phyloP scores from a whole-genome alignment of 2,797 vertebrate genomes.

The Aldrovandia affinis region DNA sequence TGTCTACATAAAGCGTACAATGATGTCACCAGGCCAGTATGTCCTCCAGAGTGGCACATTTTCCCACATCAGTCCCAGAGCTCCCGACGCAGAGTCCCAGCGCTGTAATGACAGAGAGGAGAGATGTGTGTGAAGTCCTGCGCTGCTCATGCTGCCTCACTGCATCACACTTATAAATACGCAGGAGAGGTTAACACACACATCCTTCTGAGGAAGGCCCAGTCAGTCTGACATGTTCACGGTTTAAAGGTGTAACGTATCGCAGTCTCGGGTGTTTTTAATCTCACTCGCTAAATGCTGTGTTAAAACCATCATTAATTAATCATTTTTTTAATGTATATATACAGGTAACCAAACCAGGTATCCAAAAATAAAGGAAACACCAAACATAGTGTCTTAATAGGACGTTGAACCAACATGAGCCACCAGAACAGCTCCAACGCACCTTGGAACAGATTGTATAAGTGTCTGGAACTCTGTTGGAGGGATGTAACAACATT shows the following conservation, averaged over 20 bases:
- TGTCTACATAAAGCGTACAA: constrained; percentile 25
- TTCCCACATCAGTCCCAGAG: constrained; percentile 79
- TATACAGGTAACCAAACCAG: too few species aligned
- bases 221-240: not conserved
- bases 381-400: too few species aligned
- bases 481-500: too few species aligned
- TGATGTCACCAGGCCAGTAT: constrained; percentile 41
- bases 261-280: not conserved
- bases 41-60: constrained; percentile 64
- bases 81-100: constrained; percentile 78
- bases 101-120: constrained; percentile 80
- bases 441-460: too few species aligned
- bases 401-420: too few species aligned
- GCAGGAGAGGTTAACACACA: constrained; percentile 70
- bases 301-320: constrained; percentile 15
- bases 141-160: constrained; percentile 65
- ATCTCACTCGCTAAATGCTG: constrained; percentile 20
- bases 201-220: constrained; percentile 16
- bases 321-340: too few species aligned
- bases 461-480: too few species aligned
- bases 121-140: constrained; percentile 76
- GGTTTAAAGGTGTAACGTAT: constrained; percentile 15
- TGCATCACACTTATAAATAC: constrained; percentile 79
- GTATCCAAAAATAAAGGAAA: too few species aligned
- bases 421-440: too few species aligned